A percentile compares a stretch with the other conserved stretches of the same genome.
These are phyloP conservation scores for Eueremaeus valkanovi DNA, from an alignment of 2,888 invertebrate genomes.

Conservation along the genomic window DNA sequence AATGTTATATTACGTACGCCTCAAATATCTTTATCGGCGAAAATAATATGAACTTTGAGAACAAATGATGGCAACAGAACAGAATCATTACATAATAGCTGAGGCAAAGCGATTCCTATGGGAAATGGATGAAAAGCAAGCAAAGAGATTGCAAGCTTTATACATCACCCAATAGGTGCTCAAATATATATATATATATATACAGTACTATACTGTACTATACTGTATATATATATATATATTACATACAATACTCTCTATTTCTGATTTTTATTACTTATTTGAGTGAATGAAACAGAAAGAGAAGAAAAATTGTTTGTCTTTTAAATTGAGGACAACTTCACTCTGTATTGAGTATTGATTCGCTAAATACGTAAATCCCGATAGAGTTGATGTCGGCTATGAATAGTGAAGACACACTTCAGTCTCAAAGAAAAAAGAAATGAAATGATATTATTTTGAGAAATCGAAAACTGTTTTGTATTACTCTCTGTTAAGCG, in stretches of 20 bases:
- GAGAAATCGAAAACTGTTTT: background rate
- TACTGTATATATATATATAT: no score
- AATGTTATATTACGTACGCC: background rate
- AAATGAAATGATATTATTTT: background rate
- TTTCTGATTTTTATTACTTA: background rate
- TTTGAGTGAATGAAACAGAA: background rate
- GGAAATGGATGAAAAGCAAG: conserved; percentile 14
- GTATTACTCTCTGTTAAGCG: background rate
- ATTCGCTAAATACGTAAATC: background rate
- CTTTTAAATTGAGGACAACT: background rate
- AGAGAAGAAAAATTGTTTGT: background rate
- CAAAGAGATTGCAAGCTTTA: conserved; percentile 18
- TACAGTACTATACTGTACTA: no score
- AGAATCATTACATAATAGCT: conserved; percentile 23
- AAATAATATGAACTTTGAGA: conserved; percentile 4
- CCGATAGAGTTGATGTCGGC: background rate
- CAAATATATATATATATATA: no score
- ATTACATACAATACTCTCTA: background rate
- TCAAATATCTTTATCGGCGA: conserved; percentile 19
- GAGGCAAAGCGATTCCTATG: conserved; percentile 21
- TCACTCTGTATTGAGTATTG: background rate
- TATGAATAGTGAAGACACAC: conserved; percentile 20
- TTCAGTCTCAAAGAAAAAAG: no score
- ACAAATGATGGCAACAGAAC: conserved; percentile 14
- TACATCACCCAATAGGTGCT: conserved; percentile 3